These are phyloP conservation scores for Furcula furcula DNA, from an alignment of 2,888 invertebrate species.

Conservation along the genomic window DNA sequence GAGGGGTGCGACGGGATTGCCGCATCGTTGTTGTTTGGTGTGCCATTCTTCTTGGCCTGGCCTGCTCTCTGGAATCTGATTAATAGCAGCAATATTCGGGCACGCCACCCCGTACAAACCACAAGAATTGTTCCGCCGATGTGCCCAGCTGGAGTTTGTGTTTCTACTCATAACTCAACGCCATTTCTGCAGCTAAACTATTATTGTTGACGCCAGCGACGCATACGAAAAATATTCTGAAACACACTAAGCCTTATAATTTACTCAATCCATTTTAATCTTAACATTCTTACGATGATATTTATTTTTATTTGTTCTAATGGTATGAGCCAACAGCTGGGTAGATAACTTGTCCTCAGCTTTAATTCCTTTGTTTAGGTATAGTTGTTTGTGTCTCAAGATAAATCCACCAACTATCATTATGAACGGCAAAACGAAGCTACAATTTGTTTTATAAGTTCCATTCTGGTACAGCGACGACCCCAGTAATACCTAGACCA, in stretches of 20 bases:
- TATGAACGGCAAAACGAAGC: too few species aligned
- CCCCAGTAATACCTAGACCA: too few species aligned
- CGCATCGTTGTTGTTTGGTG: slow-evolving; percentile 54
- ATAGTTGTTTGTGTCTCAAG: too few species aligned
- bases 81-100: slow-evolving; percentile 71
- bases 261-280: too few species aligned
- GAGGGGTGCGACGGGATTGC: slow-evolving; percentile 19
- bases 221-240: neutral
- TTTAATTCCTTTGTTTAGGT: too few species aligned
- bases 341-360: too few species aligned
- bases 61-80: slow-evolving; percentile 54
- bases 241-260: neutral
- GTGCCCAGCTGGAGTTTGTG: slow-evolving; percentile 34
- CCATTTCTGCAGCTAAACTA: slow-evolving; percentile 8
- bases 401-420: too few species aligned
- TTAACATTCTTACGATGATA: too few species aligned
- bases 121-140: slow-evolving; percentile 48
- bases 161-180: slow-evolving; percentile 32
- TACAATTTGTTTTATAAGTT: too few species aligned
- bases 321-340: too few species aligned
- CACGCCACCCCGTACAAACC: slow-evolving; percentile 49
- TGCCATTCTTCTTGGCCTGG: slow-evolving; percentile 55
- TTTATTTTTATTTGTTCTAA: too few species aligned
- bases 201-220: neutral
- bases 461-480: too few species aligned